Evolutionary conservation across 2,113 vertebrate species (phyloP).

Genomic region (Paramormyrops kingsleyae): DNA sequence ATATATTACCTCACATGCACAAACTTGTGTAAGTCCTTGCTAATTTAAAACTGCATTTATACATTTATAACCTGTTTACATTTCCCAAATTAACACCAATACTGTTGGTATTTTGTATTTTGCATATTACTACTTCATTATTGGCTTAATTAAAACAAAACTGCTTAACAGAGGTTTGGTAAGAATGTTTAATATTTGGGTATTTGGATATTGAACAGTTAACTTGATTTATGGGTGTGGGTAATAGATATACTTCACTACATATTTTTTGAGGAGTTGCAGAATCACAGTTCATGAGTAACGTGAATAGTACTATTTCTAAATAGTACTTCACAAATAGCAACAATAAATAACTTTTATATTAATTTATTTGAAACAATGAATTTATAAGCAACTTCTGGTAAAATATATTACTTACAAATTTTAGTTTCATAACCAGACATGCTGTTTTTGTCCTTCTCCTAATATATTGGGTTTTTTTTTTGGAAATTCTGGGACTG

Average conservation of each 20-base stretch:
- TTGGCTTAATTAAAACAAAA: not conserved
- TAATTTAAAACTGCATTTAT: not conserved
- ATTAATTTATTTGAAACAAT: not conserved
- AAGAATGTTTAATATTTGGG: not conserved
- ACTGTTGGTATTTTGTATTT: not conserved
- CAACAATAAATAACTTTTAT: not conserved
- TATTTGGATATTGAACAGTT: not conserved
- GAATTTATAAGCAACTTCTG: not conserved
- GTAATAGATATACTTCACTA: not conserved
- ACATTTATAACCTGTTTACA: not conserved
- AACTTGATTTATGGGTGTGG: not conserved
- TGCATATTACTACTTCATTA: not conserved
- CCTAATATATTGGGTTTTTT: not conserved
- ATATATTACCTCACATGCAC: not conserved
- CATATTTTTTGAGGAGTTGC: not conserved
- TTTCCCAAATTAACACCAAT: not conserved
- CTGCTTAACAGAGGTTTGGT: not conserved
- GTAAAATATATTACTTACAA: not conserved
- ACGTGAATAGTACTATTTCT: not conserved
- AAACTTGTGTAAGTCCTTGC: not conserved
- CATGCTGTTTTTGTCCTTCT: not conserved
- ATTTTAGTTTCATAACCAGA: not conserved
- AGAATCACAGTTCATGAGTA: not conserved
- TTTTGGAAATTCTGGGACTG: not conserved
- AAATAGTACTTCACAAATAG: not conserved